Evolutionary conservation across 2,888 invertebrate genomes (phyloP), one percentile per base, ranked within the genome.

Genomic region (Pterobdella sp.): DNA sequence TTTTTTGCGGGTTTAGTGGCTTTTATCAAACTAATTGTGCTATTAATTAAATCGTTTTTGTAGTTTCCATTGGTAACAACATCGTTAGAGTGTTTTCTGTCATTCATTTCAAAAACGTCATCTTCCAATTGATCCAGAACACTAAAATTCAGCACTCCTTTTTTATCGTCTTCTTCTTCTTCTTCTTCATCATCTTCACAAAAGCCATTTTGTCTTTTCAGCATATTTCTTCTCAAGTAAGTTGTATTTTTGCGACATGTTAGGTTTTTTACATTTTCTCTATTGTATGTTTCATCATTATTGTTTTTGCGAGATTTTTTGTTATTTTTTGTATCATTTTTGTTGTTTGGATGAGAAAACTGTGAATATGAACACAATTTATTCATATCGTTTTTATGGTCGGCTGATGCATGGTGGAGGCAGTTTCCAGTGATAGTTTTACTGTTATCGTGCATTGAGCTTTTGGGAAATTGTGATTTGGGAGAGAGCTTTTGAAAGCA

Each of bases 191-290:
- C 42, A 14, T 42, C 42, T 42, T 42, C 60, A 14, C 26, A 4
- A 26, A 56, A 56, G 60, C 60, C 60, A 56, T 56, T 56, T 56
- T 56, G 60, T 56, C 60, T 56, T n/a, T 56, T 56, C 10, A 56
- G 60, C 7, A 56, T n/a, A 3, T 26, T 26, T 56, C 60, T 56
- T 7, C 49, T 7, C 22, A 42, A 7, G 22, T 7, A 22, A 7
- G 49, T 22, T 14, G 49, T 42, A 26, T 56, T 56, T 56, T 56
- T 56, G 60, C 60, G 60, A 56, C n/a, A 56, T 18, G 60, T 18
- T n/a, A n/a, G n/a, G n/a, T 18, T 18, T 18, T 7, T 56, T 3
- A 56, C 60, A n/a, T 56, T 56, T 56, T 56, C 60, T 3, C n/a
- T 56, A 26, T 56, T 56, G 60, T 56, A 26, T 3, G 3, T 3